These are phyloP conservation scores for Tolmerus cingulatus DNA, from an alignment of 2,888 invertebrate species.

Conservation along the genomic window DNA sequence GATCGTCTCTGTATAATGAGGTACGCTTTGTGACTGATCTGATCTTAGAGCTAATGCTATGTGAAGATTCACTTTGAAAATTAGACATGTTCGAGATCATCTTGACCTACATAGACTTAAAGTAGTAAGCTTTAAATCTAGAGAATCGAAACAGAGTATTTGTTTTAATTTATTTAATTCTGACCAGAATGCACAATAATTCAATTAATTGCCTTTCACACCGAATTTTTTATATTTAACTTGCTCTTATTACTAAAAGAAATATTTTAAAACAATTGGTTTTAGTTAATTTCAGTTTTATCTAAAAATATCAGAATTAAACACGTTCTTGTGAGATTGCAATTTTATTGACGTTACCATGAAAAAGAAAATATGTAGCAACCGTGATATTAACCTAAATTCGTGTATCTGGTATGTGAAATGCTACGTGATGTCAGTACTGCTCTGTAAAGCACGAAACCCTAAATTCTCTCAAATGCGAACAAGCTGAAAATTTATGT, in stretches of 20 bases:
- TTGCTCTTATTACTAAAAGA: too few relatives aligned
- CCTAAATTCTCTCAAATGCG: not conserved
- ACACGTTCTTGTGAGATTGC: not conserved
- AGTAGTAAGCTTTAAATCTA: not conserved
- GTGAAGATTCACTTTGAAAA: not conserved
- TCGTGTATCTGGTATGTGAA: not conserved
- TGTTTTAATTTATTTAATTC: too few relatives aligned
- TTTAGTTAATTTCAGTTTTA: not conserved
- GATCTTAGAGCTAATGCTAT: not conserved
- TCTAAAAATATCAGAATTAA: not conserved
- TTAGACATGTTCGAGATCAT: not conserved
- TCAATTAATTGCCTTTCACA: too few relatives aligned
- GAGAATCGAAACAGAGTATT: too few relatives aligned
- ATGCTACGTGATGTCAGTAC: too few relatives aligned
- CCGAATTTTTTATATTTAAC: too few relatives aligned
- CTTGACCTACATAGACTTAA: not conserved
- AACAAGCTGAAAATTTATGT: not conserved
- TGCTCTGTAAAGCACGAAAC: not conserved
- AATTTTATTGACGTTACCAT: not conserved
- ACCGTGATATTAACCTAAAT: not conserved
- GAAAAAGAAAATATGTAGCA: not conserved
- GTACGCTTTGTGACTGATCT: too few relatives aligned
- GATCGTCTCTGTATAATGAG: not conserved
- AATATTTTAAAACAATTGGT: too few relatives aligned
- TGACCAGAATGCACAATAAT: too few relatives aligned